Evolutionary conservation across 2,113 vertebrate species (phyloP), one percentile per base, ranked within the genome.

Genomic region (Capricornis sumatraensis): DNA sequence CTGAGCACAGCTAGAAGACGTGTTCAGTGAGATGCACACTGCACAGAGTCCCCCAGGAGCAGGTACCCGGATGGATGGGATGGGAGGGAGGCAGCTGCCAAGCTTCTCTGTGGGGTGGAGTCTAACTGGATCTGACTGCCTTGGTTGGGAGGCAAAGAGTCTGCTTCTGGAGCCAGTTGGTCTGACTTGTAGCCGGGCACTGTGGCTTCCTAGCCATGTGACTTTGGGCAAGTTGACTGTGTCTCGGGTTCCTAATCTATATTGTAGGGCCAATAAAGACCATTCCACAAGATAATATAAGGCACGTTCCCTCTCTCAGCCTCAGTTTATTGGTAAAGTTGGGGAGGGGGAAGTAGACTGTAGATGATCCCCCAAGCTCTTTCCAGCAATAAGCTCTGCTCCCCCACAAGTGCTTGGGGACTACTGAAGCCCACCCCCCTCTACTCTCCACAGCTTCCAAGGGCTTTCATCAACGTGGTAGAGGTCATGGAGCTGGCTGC

Each of bases 381-480:
- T 78, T 83, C 62, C 36, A n/a, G 23, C 62, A 58, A 55, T 45
- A 17, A n/a, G 33, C n/a, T 87, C 67, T 11, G 30, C 7, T 55
- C 21, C 27, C 3, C 11, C 0, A 23, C 5, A 33, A 28, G 21
- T 10, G 36, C 45, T 62, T 47, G 9, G 30, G 13, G 53, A 58
- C 87, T 90, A n/a, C 89, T 0, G 2, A 76, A 78, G 5, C 33
- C 5, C 55, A 64, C 2, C 92, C 96, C 96, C 16, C 91, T 98
- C 55, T 98, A 87, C 97, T 98, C 67, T 60, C 55, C n/a, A 1
- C 95, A 99, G 99, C 99, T 99, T 89, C 99, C 99, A 14, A 99
- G 99, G 96, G 96, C 96, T 33, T 99, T 99, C 96, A 97, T 99
- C 92, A 99, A 99, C 6, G 2, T 99, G 60, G 98, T 99, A 92